Evolutionary conservation across 2,113 vertebrate genomes (phyloP).

Genomic region (Oriolus oriolus): DNA sequence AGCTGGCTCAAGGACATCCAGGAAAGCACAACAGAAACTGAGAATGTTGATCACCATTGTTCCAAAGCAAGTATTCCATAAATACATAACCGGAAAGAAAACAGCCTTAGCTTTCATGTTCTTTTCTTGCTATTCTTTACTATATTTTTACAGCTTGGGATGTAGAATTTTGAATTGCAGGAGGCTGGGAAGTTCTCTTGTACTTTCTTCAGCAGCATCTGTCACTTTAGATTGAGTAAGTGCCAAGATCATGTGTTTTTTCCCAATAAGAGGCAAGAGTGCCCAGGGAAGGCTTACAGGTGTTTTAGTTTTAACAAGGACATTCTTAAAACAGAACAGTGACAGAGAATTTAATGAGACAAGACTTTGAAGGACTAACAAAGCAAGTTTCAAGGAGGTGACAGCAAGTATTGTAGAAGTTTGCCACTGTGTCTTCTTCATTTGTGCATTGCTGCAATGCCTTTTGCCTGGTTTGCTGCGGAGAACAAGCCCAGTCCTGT

Average conservation of each 20-base stretch:
- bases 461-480: neutral
- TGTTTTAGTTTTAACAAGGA: constrained; percentile 45
- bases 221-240: neutral
- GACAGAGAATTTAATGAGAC: constrained; percentile 18
- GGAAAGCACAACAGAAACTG: neutral
- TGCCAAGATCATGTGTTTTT: neutral
- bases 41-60: neutral
- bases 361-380: constrained; percentile 24
- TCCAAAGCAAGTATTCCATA: constrained; percentile 23
- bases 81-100: neutral
- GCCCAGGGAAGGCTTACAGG: constrained; percentile 44
- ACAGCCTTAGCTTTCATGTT: constrained; percentile 7
- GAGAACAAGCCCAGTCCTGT: neutral
- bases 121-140: neutral
- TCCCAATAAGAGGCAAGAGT: neutral
- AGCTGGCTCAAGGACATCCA: neutral
- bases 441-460: neutral
- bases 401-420: neutral
- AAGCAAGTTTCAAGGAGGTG: constrained; percentile 19
- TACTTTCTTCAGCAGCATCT: neutral
- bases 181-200: neutral
- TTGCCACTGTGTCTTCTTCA: neutral
- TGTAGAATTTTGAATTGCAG: neutral
- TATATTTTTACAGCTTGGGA: neutral
- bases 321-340: constrained; percentile 34